Evolutionary conservation across 2,113 vertebrate genomes (phyloP).

Genomic region (Strix uralensis): DNA sequence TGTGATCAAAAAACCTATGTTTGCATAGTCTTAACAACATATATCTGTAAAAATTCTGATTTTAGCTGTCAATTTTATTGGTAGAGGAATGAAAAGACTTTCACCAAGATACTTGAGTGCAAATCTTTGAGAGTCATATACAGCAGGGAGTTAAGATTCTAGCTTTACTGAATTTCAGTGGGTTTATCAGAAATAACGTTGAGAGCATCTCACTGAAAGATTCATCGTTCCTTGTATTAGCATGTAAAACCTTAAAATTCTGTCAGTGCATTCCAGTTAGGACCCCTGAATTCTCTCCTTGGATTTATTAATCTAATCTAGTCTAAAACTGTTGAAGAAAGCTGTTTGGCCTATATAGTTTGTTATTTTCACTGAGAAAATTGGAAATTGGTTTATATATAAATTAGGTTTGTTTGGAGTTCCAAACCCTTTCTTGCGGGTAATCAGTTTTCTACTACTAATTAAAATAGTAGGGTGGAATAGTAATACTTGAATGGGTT

Average conservation of each 20-base stretch:
- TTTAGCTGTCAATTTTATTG: neutral
- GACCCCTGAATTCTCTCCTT: neutral
- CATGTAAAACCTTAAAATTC: neutral
- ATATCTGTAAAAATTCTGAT: neutral
- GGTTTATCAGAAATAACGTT: neutral
- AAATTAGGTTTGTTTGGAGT: constrained; percentile 16
- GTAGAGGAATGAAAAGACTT: neutral
- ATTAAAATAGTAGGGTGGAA: neutral
- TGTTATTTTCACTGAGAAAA: constrained; percentile 35
- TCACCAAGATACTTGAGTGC: neutral
- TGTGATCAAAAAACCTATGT: neutral
- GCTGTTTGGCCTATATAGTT: neutral
- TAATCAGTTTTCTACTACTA: neutral
- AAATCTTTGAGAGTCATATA: neutral
- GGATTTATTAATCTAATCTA: neutral
- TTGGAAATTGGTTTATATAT: neutral
- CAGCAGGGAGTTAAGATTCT: neutral
- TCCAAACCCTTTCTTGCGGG: neutral
- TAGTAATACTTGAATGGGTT: neutral
- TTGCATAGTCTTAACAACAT: neutral
- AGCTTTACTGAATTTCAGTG: neutral
- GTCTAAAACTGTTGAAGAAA: constrained; percentile 45
- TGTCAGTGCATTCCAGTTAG: neutral
- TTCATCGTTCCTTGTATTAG: neutral
- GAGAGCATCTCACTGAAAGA: neutral